Base-by-base conservation (phyloP, 2,888 invertebrate species). In the Netelia inedita region DNA sequence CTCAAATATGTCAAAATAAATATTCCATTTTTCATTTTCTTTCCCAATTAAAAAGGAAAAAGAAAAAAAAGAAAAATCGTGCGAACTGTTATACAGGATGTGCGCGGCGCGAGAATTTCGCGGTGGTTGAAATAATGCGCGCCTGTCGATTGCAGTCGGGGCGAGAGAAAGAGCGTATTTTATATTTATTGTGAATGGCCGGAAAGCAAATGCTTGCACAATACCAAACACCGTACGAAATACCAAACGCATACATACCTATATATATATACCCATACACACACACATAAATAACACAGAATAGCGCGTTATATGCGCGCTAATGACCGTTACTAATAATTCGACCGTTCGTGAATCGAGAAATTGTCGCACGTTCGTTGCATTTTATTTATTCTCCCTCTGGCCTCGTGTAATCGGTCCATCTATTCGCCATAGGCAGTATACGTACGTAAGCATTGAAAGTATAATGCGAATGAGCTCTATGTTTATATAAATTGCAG, bases 281-380 rank as follows among this genome's bases (percentile, higher is more conserved):
- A 46, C 11, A 69, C 61, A 35, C 14, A 46, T 35, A 28, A 14
- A 63, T 28, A 57, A 61, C 10, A 19, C 76, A 61, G 14, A 43
- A 57, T 57, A 76, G 8, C 19, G 35, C 75, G 75, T 75, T 57
- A 73, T 68, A 73, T 66, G 72, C 65, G 57, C 50, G 46, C 72
- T 73, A 80, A 81, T 75, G 68, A 74, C n/a, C 59, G 74, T 46
- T 55, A 16, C 61, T 75, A 63, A 81, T 81, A 81, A 81, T 75
- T 55, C 53, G 61, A 43, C 14, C 46, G 53, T 23, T 35, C 57
- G 61, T 41, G 81, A 81, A 81, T 74, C 43, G 69, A 75, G 69
- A 59, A 75, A 81, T 81, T 43, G 81, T 73, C 73, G 72, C 59
- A 57, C 57, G 57, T n/a, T 16, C 57, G 53, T n/a, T 53, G 1